phyloP scores from a whole-genome alignment of 1,140 invertebrate species.

The Eriosoma lanigerum region DNA sequence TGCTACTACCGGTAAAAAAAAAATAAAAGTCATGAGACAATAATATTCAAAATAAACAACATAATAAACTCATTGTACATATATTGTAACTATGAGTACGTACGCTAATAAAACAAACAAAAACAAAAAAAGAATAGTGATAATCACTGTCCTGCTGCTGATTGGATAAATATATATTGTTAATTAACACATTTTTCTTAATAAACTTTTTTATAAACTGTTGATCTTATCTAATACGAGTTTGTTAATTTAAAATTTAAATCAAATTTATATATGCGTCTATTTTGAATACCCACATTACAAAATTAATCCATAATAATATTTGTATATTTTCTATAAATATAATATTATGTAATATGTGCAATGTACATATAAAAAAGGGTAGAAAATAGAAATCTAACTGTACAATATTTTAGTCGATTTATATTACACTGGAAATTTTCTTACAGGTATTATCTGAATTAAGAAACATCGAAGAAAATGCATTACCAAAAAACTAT shows the following conservation, averaged over 20 bases:
- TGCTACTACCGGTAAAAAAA: neutral
- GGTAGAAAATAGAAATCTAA: no score
- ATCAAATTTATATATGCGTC: neutral
- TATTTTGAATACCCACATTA: no score
- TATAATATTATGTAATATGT: no score
- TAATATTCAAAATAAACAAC: slow-evolving; percentile 9
- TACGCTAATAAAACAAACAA: neutral
- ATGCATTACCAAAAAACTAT: slow-evolving; percentile 57
- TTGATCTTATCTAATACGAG: neutral
- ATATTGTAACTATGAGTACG: neutral
- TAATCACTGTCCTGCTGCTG: neutral
- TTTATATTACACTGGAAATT: neutral
- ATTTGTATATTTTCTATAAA: no score
- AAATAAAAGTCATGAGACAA: neutral
- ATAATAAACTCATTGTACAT: neutral
- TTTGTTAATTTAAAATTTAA: neutral
- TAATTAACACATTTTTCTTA: neutral
- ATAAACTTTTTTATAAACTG: neutral
- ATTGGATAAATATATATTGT: neutral
- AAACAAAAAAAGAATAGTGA: slow-evolving; percentile 5
- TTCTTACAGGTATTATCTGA: slow-evolving; percentile 66
- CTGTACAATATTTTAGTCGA: no score
- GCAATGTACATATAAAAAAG: no score
- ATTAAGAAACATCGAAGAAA: slow-evolving; percentile 62
- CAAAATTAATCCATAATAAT: neutral